Evolutionary conservation across 2,797 vertebrate species (phyloP).

Genomic region (Coregonus suidteri): DNA sequence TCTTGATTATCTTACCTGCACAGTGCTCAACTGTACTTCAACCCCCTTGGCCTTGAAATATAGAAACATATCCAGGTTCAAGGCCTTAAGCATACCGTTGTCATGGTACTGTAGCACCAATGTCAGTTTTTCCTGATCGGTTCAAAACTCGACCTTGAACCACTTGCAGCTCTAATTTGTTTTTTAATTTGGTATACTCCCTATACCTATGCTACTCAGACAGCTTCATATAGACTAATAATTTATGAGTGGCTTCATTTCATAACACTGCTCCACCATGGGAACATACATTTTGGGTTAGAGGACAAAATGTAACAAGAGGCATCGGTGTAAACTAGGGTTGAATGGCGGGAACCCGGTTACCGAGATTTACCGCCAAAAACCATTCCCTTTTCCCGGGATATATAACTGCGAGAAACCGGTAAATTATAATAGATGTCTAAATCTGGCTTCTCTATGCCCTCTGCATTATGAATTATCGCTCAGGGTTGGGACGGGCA

Average conservation of each 20-base stretch:
- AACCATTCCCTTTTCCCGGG: no score
- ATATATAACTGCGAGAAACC: no score
- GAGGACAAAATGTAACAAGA: not conserved
- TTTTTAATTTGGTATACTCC: not conserved
- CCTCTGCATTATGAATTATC: no score
- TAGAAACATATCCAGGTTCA: not conserved
- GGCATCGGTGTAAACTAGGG: no score
- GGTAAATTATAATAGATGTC: no score
- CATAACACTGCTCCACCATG: not conserved
- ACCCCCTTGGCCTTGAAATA: not conserved
- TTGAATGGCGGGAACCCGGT: no score
- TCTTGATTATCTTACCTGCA: no score
- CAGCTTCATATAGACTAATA: not conserved
- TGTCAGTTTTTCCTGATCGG: not conserved
- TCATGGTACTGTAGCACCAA: conserved; percentile 11
- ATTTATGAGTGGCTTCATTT: not conserved
- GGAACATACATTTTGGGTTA: not conserved
- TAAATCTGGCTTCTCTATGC: no score
- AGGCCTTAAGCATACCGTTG: not conserved
- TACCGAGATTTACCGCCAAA: no score
- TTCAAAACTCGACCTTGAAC: not conserved
- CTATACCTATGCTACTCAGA: not conserved
- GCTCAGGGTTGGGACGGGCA: no score
- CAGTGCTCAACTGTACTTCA: not conserved
- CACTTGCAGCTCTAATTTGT: not conserved